Percentiles rank a stretch among this genome's conserved stretches.
These are phyloP conservation scores for Lynx canadensis DNA, from an alignment of 2,113 vertebrate species.

Conservation along the genomic window DNA sequence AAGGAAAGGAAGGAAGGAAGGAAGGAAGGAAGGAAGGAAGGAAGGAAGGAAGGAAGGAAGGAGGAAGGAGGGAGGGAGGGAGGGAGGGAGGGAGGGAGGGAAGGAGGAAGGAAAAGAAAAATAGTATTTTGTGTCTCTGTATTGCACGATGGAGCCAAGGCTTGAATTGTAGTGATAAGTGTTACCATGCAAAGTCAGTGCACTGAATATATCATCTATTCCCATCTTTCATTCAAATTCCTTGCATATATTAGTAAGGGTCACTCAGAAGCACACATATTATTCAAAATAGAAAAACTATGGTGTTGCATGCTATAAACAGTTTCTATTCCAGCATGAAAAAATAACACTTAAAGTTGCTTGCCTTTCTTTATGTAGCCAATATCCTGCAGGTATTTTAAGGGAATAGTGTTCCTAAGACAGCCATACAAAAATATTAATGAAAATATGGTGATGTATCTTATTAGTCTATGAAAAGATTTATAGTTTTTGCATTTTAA, in stretches of 20 bases:
- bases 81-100: fast-evolving
- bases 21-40: too few relatives aligned
- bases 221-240: conserved; percentile 50
- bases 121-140: background rate
- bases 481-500: conserved; percentile 40
- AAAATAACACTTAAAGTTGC: background rate
- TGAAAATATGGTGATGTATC: background rate
- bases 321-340: background rate
- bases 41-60: too few relatives aligned
- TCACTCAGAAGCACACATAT: conserved; percentile 24
- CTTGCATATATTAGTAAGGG: conserved; percentile 14
- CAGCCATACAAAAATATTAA: background rate
- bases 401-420: background rate
- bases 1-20: background rate
- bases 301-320: background rate
- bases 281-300: background rate
- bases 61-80: fast-evolving
- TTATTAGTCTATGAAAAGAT: conserved; percentile 28
- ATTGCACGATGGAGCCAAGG: background rate
- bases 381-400: background rate
- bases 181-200: background rate
- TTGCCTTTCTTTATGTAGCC: background rate
- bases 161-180: background rate
- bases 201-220: background rate
- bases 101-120: background rate